phyloP scores from a whole-genome alignment of 2,888 invertebrate genomes.

The Poecilobothrus nobilitatus region DNA sequence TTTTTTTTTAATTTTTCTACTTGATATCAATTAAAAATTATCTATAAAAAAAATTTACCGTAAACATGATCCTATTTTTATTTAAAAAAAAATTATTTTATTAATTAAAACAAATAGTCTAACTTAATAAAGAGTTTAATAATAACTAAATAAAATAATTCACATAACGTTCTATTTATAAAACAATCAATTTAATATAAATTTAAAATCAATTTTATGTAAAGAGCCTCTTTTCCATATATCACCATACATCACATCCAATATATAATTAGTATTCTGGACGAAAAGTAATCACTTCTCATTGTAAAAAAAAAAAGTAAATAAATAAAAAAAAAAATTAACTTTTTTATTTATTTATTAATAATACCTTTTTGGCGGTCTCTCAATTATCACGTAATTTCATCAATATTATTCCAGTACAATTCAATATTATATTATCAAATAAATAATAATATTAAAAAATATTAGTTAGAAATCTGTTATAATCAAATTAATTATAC shows the following conservation, averaged over 20 bases:
- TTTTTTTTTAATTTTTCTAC: too few species aligned
- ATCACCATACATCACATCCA: background rate
- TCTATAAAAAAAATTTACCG: too few species aligned
- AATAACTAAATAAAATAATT: background rate
- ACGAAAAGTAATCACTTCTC: background rate
- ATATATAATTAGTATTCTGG: background rate
- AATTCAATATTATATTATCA: background rate
- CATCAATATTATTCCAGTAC: constrained; percentile 5
- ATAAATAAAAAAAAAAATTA: too few species aligned
- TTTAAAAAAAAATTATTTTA: too few species aligned
- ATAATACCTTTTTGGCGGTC: constrained; percentile 16
- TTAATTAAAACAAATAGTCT: too few species aligned
- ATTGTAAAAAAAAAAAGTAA: background rate
- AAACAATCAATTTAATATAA: background rate
- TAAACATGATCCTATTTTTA: too few species aligned
- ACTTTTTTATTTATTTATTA: constrained; percentile 8
- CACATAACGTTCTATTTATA: background rate
- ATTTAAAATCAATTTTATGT: background rate
- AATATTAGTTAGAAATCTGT: too few species aligned
- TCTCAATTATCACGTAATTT: constrained; percentile 22
- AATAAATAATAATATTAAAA: background rate
- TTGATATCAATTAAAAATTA: too few species aligned
- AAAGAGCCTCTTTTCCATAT: background rate
- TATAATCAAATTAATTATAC: too few species aligned
- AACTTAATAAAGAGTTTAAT: background rate